These are phyloP conservation scores for Brachyalestes nurse DNA, from an alignment of 2,797 vertebrate species.

Conservation along the genomic window DNA sequence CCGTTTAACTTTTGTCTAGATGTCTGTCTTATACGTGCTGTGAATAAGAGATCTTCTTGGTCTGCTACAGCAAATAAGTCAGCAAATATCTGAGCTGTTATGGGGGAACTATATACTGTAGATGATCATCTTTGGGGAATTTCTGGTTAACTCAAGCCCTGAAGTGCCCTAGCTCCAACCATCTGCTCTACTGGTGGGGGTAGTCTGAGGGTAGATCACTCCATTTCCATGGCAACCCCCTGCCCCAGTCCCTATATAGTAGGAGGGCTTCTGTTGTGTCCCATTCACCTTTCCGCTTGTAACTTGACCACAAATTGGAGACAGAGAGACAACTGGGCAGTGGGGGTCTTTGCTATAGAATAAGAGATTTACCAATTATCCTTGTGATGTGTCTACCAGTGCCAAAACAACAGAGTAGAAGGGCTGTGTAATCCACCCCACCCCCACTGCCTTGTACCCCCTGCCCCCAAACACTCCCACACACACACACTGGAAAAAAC, in stretches of 20 bases:
- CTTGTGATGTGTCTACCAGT: constrained; percentile 14
- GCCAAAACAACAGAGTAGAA: constrained; percentile 28
- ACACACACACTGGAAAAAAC: constrained; percentile 38
- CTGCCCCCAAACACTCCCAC: constrained; percentile 50
- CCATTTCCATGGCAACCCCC: constrained; percentile 75
- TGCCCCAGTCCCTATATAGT: constrained; percentile 67
- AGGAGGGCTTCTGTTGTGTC: constrained; percentile 67
- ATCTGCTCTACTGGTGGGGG: constrained; percentile 70
- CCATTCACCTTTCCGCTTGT: constrained; percentile 64
- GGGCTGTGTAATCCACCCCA: constrained; percentile 42
- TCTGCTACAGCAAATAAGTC: neutral
- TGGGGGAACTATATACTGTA: constrained; percentile 46
- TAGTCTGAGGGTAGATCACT: constrained; percentile 66
- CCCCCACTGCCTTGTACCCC: constrained; percentile 55
- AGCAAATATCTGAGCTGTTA: neutral
- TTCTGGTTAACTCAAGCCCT: constrained; percentile 67
- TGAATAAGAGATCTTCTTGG: neutral
- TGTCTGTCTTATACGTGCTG: too few species aligned
- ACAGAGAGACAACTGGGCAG: neutral
- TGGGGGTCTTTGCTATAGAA: constrained; percentile 3
- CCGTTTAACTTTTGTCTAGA: too few species aligned
- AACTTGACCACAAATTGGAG: constrained; percentile 44
- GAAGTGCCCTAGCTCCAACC: constrained; percentile 69
- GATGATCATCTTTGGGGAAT: constrained; percentile 65
- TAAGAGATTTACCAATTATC: constrained; percentile 38